phyloP scores from a whole-genome alignment of 2,113 vertebrate genomes.

The Alethe diademata region DNA sequence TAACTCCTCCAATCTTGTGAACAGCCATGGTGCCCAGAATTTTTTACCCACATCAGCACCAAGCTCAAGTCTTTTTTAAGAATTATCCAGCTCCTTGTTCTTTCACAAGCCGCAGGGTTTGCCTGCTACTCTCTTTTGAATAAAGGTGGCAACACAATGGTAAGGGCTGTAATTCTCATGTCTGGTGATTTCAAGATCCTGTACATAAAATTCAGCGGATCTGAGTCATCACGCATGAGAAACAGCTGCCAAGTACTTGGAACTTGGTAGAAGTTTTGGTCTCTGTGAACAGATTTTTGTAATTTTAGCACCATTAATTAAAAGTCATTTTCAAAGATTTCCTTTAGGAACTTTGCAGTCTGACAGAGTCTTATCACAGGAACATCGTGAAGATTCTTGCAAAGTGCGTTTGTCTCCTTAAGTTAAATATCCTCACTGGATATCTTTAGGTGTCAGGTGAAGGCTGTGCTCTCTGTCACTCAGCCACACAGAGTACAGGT shows the following conservation, averaged over 20 bases:
- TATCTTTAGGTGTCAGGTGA: background rate
- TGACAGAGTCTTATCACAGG: background rate
- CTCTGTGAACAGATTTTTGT: slow-evolving; percentile 57
- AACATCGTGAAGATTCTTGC: background rate
- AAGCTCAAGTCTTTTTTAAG: background rate
- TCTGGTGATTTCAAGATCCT: slow-evolving; percentile 10
- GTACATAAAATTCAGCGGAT: slow-evolving; percentile 8
- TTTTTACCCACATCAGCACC: background rate
- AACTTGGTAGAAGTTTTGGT: slow-evolving; percentile 55
- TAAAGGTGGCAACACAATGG: background rate
- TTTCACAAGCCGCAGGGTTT: background rate
- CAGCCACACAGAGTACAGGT: background rate
- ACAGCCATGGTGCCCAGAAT: background rate
- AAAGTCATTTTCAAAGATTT: slow-evolving; percentile 19
- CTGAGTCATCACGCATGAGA: slow-evolving; percentile 27
- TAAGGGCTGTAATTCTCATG: background rate
- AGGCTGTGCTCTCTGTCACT: background rate
- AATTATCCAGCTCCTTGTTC: background rate
- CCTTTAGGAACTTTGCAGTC: slow-evolving; percentile 4
- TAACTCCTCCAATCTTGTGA: background rate
- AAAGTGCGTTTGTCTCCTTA: background rate
- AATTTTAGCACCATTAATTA: slow-evolving; percentile 62
- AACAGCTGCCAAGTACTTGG: slow-evolving; percentile 57
- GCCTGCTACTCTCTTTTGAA: background rate
- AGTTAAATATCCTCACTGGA: background rate